Conservation (phyloP, 2,113 vertebrate genomes). For the Podarcis cretensis region DNA sequence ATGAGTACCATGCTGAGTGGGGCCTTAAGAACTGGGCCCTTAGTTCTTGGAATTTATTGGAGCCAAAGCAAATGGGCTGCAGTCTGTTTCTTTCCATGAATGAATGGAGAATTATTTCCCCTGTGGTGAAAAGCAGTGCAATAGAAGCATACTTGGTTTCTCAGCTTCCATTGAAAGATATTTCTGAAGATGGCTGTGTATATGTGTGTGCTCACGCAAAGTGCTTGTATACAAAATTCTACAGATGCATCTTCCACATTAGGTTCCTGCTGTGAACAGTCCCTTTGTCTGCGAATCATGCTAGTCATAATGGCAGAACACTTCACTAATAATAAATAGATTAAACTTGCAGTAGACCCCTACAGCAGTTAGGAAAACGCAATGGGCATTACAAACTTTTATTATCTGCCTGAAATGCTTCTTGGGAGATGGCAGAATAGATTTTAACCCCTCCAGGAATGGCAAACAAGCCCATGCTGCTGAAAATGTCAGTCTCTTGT, state of each 20-base stretch:
- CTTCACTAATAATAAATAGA: background rate
- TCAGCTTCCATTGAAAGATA: background rate
- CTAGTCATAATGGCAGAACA: background rate
- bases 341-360: background rate
- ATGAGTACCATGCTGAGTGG: background rate
- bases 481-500: too few species aligned
- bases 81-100: background rate
- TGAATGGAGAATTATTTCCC: background rate
- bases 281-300: background rate
- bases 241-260: background rate
- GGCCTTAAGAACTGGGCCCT: background rate
- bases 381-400: too few species aligned
- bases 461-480: too few species aligned
- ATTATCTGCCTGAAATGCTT: too few species aligned
- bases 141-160: background rate
- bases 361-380: background rate
- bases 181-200: too few species aligned
- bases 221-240: background rate
- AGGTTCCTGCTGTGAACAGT: background rate
- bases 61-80: background rate
- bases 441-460: too few species aligned
- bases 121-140: background rate
- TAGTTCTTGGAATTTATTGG: background rate
- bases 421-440: too few species aligned
- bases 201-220: background rate